Evolutionary conservation across 2,797 vertebrate species (phyloP).

Genomic region (Ambastaia sidthimunki): DNA sequence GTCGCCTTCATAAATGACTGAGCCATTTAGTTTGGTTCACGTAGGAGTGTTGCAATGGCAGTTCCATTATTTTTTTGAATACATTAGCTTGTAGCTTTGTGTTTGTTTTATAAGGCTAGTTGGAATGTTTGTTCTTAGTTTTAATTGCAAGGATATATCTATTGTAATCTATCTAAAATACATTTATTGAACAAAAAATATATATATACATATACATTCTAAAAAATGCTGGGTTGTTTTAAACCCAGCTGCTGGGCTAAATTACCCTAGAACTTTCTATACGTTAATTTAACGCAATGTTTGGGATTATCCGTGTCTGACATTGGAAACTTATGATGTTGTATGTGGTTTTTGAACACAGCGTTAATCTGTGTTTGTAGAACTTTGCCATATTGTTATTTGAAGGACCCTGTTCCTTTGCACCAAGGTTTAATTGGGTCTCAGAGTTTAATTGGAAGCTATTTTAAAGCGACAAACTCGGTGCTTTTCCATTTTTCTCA

Average conservation of each 20-base stretch:
- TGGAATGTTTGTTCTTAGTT: not conserved
- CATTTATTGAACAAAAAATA: too few relatives aligned
- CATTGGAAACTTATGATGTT: not conserved
- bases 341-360: not conserved
- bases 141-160: not conserved
- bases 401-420: conserved; percentile 20
- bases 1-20: not conserved
- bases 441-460: conserved; percentile 33
- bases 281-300: too few relatives aligned
- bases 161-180: too few relatives aligned
- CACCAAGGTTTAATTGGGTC: conserved; percentile 21
- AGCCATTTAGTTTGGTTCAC: not conserved
- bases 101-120: not conserved
- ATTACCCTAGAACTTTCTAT: too few relatives aligned
- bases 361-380: not conserved
- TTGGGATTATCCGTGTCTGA: not conserved
- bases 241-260: too few relatives aligned
- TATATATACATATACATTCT: too few relatives aligned
- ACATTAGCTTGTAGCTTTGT: not conserved
- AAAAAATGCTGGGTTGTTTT: too few relatives aligned
- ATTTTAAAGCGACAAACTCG: conserved; percentile 22
- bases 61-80: not conserved
- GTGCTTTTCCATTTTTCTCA: conserved; percentile 19
- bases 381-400: conserved; percentile 3
- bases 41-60: not conserved